Evolutionary conservation across 2,797 vertebrate species (phyloP).

Genomic region (Margarornis squamiger): DNA sequence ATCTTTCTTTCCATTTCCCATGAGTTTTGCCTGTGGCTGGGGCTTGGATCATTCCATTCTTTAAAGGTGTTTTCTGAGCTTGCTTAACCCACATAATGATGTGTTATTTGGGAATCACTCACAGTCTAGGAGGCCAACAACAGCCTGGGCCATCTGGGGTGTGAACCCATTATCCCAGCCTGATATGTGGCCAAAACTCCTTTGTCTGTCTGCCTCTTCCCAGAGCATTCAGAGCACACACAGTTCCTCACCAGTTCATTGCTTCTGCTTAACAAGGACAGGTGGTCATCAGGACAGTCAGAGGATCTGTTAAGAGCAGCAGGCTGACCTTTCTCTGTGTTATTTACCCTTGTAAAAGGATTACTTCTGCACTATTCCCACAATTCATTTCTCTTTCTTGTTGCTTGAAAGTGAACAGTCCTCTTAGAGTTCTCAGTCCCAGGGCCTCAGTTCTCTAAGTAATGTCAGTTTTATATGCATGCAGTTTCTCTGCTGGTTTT

Average conservation of each 20-base stretch:
- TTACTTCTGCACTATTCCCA: not conserved
- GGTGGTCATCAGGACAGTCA: not conserved
- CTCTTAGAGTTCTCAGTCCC: not conserved
- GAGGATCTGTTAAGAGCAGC: not conserved
- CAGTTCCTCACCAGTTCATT: not conserved
- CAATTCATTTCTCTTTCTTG: not conserved
- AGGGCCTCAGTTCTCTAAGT: not conserved
- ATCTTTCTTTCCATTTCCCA: not conserved
- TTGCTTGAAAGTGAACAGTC: not conserved
- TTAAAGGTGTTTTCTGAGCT: not conserved
- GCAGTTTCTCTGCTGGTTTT: not conserved
- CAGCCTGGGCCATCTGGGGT: not conserved
- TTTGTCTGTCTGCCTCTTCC: not conserved
- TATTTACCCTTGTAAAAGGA: not conserved
- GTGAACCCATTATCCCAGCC: not conserved
- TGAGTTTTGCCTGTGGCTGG: not conserved
- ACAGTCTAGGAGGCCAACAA: not conserved
- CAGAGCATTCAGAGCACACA: not conserved
- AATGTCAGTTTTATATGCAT: accelerated
- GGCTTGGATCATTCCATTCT: not conserved
- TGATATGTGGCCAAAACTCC: accelerated
- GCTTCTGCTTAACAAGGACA: not conserved
- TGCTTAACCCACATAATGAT: not conserved
- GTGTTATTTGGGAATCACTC: not conserved
- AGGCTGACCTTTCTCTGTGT: not conserved